Conservation (phyloP, 2,888 invertebrate species). For the Drosophila fungiperda region DNA sequence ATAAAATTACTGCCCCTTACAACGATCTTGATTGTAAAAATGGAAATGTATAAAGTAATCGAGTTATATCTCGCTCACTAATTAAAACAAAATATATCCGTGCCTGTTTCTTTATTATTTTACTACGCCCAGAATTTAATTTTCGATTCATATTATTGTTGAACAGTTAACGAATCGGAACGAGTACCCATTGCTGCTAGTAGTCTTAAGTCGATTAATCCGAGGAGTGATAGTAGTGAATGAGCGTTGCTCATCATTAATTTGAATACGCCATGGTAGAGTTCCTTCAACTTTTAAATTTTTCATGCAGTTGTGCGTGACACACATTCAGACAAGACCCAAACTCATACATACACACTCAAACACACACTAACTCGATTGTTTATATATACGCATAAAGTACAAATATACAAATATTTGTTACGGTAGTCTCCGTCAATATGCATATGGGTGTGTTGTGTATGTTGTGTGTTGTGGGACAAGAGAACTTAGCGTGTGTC, state of each 20-base stretch:
- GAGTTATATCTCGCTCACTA: conserved; percentile 23
- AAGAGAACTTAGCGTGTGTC: conserved; percentile 32
- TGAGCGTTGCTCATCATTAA: conserved; percentile 69
- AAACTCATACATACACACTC: conserved; percentile 39
- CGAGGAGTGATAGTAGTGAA: conserved; percentile 50
- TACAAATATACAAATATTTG: conserved; percentile 54
- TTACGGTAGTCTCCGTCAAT: conserved; percentile 39
- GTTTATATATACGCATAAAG: conserved; percentile 4
- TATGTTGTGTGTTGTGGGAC: conserved; percentile 5
- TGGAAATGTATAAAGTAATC: background rate
- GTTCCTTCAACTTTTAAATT: conserved; percentile 72
- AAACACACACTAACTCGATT: conserved; percentile 9
- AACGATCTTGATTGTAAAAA: background rate
- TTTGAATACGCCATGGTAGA: conserved; percentile 45
- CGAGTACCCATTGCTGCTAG: conserved; percentile 27
- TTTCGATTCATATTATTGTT: conserved; percentile 44
- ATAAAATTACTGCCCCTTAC: background rate
- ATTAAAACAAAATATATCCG: conserved; percentile 34
- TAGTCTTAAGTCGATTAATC: conserved; percentile 29
- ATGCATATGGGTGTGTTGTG: conserved; percentile 1
- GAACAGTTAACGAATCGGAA: conserved; percentile 59
- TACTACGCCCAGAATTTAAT: conserved; percentile 33
- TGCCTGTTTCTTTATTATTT: conserved; percentile 5
- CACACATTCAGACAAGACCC: conserved; percentile 45
- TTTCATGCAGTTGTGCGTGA: conserved; percentile 45